Evolutionary conservation across 30 jellyfish, hydroid and myxozoan species (phyloP).

Genomic region (Hydra vulgaris): DNA sequence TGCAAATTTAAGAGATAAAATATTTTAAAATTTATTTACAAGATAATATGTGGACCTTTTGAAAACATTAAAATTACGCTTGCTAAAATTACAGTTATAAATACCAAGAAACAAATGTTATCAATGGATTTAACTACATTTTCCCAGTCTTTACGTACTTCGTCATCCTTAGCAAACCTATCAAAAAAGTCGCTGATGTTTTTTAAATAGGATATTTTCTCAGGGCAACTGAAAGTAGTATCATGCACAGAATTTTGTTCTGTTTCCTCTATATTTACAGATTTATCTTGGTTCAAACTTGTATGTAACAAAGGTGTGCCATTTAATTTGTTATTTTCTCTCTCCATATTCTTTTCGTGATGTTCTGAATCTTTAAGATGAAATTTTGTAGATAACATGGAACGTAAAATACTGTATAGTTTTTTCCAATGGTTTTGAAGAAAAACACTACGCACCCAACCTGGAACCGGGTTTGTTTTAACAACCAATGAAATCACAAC

Average conservation of each 20-base stretch:
- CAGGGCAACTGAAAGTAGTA: neutral
- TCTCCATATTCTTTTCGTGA: neutral
- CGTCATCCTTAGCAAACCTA: neutral
- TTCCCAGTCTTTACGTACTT: conserved; percentile 11
- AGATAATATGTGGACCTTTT: neutral
- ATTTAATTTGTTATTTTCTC: too few relatives aligned
- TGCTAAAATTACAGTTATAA: neutral
- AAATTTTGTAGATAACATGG: neutral
- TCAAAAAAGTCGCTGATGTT: neutral
- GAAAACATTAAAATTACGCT: conserved; percentile 6
- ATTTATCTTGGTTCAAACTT: neutral
- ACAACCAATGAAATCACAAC: conserved; percentile 59
- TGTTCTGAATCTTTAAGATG: neutral
- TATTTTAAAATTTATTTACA: too few relatives aligned
- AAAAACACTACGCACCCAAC: conserved; percentile 26
- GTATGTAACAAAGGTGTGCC: neutral
- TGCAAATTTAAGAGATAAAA: too few relatives aligned
- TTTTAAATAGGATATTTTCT: neutral
- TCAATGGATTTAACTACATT: conserved; percentile 5
- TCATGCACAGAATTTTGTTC: neutral
- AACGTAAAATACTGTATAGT: neutral
- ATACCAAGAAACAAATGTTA: neutral
- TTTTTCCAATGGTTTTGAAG: conserved; percentile 26
- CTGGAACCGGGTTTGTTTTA: conserved; percentile 48
- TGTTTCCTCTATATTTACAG: neutral